Evolutionary conservation across 2,113 vertebrate genomes (phyloP).

Genomic region (Camelus dromedarius): DNA sequence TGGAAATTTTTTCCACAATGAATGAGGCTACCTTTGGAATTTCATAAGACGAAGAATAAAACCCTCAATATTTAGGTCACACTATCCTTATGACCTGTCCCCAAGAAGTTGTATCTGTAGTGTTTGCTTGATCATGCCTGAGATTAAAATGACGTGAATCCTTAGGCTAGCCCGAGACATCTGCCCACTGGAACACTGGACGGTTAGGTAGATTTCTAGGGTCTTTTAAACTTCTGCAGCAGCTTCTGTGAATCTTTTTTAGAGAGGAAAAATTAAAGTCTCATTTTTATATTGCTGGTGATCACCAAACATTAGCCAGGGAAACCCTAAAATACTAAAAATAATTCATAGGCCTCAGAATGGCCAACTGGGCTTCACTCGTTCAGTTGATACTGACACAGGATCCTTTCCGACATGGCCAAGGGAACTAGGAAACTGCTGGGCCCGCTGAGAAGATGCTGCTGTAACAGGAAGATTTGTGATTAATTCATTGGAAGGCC

Average conservation of each 20-base stretch:
- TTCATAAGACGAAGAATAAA: neutral
- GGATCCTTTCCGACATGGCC: conserved; percentile 77
- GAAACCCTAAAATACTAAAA: conserved; percentile 77
- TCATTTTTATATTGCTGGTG: conserved; percentile 82
- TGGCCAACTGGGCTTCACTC: conserved; percentile 83
- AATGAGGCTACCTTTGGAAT: neutral
- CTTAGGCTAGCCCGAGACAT: conserved; percentile 73
- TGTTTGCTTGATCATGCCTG: conserved; percentile 48
- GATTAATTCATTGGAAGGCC: conserved; percentile 80
- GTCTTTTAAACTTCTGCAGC: conserved; percentile 74
- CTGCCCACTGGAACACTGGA: conserved; percentile 62
- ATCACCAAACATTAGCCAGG: conserved; percentile 76
- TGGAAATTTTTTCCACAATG: neutral
- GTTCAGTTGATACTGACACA: conserved; percentile 84
- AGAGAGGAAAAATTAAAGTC: conserved; percentile 83
- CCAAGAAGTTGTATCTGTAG: neutral
- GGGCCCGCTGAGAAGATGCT: conserved; percentile 68
- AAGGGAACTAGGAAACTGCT: conserved; percentile 75
- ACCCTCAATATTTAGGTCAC: neutral
- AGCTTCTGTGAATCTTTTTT: conserved; percentile 78
- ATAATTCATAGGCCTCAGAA: conserved; percentile 71
- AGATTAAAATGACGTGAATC: conserved; percentile 69
- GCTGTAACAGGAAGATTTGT: conserved; percentile 68
- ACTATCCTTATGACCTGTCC: neutral
- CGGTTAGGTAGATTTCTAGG: conserved; percentile 72